These are phyloP conservation scores for Mesoclemmys tuberculata DNA, from an alignment of 2,113 vertebrate genomes.

Conservation along the genomic window DNA sequence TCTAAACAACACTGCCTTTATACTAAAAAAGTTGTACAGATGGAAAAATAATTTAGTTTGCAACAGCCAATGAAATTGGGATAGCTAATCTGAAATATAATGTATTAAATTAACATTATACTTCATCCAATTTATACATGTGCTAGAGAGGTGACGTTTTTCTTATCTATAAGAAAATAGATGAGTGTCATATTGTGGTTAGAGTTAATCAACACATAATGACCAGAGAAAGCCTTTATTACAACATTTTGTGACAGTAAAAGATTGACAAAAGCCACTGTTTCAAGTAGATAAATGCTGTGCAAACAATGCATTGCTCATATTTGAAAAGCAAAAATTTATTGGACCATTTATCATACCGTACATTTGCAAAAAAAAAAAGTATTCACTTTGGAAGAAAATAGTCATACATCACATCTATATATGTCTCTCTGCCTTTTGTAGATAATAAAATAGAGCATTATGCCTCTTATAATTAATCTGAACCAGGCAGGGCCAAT, in stretches of 20 bases:
- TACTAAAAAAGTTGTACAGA: neutral
- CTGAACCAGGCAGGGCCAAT: neutral
- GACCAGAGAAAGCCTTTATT: neutral
- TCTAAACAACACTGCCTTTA: neutral
- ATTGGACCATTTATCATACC: neutral
- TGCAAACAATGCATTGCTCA: neutral
- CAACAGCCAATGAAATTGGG: neutral
- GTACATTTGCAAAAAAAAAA: neutral
- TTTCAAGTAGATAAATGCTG: neutral
- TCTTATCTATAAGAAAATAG: neutral
- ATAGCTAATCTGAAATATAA: neutral
- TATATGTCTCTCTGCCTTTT: neutral
- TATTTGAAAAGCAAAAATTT: slow-evolving; percentile 7
- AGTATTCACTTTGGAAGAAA: neutral
- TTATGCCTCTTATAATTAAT: neutral
- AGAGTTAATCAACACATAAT: neutral
- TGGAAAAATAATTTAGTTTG: neutral
- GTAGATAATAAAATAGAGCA: slow-evolving; percentile 21
- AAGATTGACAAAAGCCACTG: neutral
- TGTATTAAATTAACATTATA: neutral
- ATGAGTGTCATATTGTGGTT: neutral
- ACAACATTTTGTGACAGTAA: neutral
- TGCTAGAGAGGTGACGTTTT: neutral
- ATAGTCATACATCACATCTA: neutral
- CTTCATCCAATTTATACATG: neutral